These are phyloP conservation scores for Myotis daubentonii DNA, from an alignment of 2,797 vertebrate species.

Conservation along the genomic window DNA sequence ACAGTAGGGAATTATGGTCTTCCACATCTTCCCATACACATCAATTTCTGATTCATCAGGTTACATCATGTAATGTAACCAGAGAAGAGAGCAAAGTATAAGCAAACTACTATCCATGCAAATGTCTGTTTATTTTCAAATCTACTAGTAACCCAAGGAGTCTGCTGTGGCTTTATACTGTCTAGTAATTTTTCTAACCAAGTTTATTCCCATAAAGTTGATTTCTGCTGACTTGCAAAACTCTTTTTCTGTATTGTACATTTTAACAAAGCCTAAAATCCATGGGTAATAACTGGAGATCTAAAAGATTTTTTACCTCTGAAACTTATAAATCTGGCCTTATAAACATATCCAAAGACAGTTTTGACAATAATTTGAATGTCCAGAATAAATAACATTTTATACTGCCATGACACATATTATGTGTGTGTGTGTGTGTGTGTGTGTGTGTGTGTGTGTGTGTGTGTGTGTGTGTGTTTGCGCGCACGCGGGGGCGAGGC, in stretches of 20 bases:
- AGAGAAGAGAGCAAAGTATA: conserved; percentile 46
- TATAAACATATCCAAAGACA: not conserved
- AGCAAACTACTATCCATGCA: conserved; percentile 59
- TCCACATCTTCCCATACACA: conserved; percentile 42
- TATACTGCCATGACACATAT: not conserved
- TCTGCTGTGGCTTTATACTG: conserved; percentile 67
- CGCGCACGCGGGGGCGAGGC: accelerated
- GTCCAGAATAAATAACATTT: not conserved
- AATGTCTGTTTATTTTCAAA: conserved; percentile 71
- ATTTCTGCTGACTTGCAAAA: conserved; percentile 69
- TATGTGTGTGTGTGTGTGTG: not conserved
- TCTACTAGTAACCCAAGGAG: conserved; percentile 53
- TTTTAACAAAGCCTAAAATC: conserved; percentile 61
- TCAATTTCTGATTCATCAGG: conserved; percentile 66
- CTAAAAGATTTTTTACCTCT: conserved; percentile 17
- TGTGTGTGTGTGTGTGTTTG: not conserved
- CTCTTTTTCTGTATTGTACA: not conserved
- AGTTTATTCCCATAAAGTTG: conserved; percentile 43
- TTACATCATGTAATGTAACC: conserved; percentile 69
- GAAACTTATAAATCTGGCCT: conserved; percentile 35
- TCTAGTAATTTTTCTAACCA: conserved; percentile 74
- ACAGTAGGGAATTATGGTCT: conserved; percentile 58
- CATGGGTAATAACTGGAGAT: conserved; percentile 9
- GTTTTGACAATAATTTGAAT: conserved; percentile 17
- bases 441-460: not conserved